Conservation (phyloP, 1,140 invertebrate genomes). For the Diprion similis region DNA sequence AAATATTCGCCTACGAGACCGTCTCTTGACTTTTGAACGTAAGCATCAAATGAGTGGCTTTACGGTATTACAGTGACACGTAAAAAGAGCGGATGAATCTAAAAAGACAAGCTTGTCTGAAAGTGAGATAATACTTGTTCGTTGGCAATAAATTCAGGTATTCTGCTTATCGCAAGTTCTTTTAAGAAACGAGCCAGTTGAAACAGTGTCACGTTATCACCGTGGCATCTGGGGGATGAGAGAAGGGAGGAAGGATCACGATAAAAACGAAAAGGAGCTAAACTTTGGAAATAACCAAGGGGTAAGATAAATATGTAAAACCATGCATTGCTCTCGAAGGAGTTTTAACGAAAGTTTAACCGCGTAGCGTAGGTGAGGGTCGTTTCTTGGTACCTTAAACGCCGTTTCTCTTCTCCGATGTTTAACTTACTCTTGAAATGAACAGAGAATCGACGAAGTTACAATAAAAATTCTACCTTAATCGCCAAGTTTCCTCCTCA, state of each 20-base stretch:
- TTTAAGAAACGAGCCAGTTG: not conserved
- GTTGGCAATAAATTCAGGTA: not conserved
- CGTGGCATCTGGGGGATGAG: not conserved
- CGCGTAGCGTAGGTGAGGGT: not conserved
- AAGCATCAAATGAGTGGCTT: too few relatives aligned
- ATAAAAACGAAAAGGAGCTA: not conserved
- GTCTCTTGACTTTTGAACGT: too few relatives aligned
- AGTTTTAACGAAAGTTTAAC: not conserved
- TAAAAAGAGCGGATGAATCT: not conserved
- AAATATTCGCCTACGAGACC: too few relatives aligned
- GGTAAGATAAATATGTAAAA: slow-evolving; percentile 12
- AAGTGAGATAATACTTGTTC: not conserved
- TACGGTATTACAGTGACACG: too few relatives aligned
- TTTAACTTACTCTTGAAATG: not conserved
- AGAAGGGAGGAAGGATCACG: not conserved
- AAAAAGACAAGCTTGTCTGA: not conserved
- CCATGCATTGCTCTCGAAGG: slow-evolving; percentile 1
- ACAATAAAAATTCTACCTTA: not conserved
- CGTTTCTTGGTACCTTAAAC: not conserved
- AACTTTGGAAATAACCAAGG: not conserved
- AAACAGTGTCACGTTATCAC: not conserved
- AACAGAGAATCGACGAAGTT: not conserved
- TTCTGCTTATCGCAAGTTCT: not conserved
- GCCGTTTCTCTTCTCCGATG: not conserved
- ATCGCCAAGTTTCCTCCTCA: too few relatives aligned